Percentiles rank a stretch among this genome's conserved stretches.
These are phyloP conservation scores for Tetrax tetrax DNA, from an alignment of 2,113 vertebrate genomes.

Conservation along the genomic window DNA sequence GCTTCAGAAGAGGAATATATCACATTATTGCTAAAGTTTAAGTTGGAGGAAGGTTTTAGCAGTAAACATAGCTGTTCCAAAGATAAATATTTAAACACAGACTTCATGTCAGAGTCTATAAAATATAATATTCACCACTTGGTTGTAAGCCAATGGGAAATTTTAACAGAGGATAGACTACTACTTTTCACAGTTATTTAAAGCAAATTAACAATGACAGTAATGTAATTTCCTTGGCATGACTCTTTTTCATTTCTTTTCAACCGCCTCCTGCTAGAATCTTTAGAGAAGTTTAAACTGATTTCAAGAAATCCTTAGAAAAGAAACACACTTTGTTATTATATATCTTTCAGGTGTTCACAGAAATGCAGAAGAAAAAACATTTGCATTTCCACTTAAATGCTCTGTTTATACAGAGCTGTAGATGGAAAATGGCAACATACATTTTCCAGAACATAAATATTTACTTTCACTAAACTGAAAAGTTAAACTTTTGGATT, in stretches of 20 bases:
- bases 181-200: slow-evolving; percentile 68
- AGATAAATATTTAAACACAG: slow-evolving; percentile 70
- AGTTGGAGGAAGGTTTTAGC: background rate
- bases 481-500: slow-evolving; percentile 32
- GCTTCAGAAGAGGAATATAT: background rate
- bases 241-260: slow-evolving; percentile 59
- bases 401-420: slow-evolving; percentile 42
- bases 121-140: slow-evolving; percentile 62
- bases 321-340: slow-evolving; percentile 27
- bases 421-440: slow-evolving; percentile 54
- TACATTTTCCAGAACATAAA: slow-evolving; percentile 44
- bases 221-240: slow-evolving; percentile 66
- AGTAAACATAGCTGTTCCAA: slow-evolving; percentile 47
- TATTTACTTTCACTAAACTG: slow-evolving; percentile 41
- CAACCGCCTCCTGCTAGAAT: slow-evolving; percentile 60
- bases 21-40: background rate
- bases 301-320: slow-evolving; percentile 61
- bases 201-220: slow-evolving; percentile 75
- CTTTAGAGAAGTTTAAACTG: slow-evolving; percentile 71
- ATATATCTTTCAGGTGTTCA: slow-evolving; percentile 46
- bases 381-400: slow-evolving; percentile 65
- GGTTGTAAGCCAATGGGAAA: slow-evolving; percentile 60
- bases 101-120: slow-evolving; percentile 56
- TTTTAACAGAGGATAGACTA: slow-evolving; percentile 47
- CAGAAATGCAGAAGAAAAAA: slow-evolving; percentile 31